Evolutionary conservation across 2,888 invertebrate genomes (phyloP).

Genomic region (Drosophila birchii): DNA sequence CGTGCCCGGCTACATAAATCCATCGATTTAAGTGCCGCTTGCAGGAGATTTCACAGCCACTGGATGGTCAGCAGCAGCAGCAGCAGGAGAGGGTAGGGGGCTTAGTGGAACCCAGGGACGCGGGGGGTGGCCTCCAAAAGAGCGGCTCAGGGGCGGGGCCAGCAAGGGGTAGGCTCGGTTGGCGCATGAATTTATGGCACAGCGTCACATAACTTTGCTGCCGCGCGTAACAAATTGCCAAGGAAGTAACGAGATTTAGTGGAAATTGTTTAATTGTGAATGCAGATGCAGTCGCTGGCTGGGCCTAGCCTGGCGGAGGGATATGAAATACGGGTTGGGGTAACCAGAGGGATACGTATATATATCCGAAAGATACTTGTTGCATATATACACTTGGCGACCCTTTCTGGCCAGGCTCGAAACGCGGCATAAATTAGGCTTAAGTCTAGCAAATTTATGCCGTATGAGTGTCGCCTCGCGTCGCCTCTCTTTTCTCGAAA

Average conservation of each 20-base stretch:
- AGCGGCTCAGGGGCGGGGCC: constrained; percentile 22
- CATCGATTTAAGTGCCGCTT: constrained; percentile 78
- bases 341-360: constrained; percentile 9
- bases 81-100: neutral
- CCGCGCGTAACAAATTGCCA: constrained; percentile 84
- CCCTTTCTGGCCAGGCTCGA: constrained; percentile 63
- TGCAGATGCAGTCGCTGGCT: constrained; percentile 73
- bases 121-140: constrained; percentile 9
- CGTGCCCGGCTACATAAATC: constrained; percentile 75
- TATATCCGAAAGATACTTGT: constrained; percentile 71
- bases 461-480: constrained; percentile 74
- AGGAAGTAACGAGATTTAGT: constrained; percentile 84
- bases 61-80: constrained; percentile 18
- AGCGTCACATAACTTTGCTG: constrained; percentile 84
- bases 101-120: constrained; percentile 10
- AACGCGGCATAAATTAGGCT: constrained; percentile 83
- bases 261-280: constrained; percentile 84
- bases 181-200: constrained; percentile 82
- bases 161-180: constrained; percentile 53
- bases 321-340: neutral
- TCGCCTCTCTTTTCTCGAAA: constrained; percentile 65
- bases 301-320: constrained; percentile 26
- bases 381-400: constrained; percentile 58
- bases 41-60: constrained; percentile 71
- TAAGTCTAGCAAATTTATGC: constrained; percentile 83